Evolutionary conservation across 2,113 vertebrate species (phyloP), one percentile per base, ranked within the genome.

Genomic region (Pachycephala philippinensis): DNA sequence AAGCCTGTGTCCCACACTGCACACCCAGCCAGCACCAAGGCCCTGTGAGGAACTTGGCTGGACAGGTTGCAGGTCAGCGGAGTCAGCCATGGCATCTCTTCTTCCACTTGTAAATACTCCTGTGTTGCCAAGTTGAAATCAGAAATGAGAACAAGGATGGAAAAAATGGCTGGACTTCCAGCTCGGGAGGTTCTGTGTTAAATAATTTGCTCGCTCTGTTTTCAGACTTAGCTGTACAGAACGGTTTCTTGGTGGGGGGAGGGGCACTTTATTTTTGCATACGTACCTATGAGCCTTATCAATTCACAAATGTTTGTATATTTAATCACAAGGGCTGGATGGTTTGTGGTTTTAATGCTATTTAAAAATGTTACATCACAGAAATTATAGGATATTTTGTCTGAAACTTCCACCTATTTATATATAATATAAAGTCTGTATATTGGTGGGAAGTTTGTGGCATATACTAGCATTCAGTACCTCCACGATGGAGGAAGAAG

Each of bases 21-120:
- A 21, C 99, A 99, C 96, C 98, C 99, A 47, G 97, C 96, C 96
- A 99, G 99, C 95, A 98, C 99, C 97, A 99, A 99, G 98, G 99
- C 99, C 57, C 98, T 99, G 68, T 99, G 97, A 99, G 92, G 79
- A 22, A 9, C 17, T 6, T 6, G 18, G 60, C 70, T 76, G 89
- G 57, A 13, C 10, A 33, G 30, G 37, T 15, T 52, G 70, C 47
- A 13, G 26, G 44, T 68, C 84, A 39, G 15, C 1, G 2, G 74
- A 79, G 40, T 78, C 42, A 35, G 72, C 47, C 37, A 9, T 1
- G 65, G 72, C 77, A 63, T 42, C 76, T 97, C 82, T 57, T 83
- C 64, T 80, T 79, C 84, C 17, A 7, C 30, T 66, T 47, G 50
- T 63, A 71, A 91, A 90, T 95, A 90, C 54, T 87, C 66, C 69